Evolutionary conservation across 2,888 invertebrate genomes (phyloP).

Genomic region (Limnephilus lunatus): DNA sequence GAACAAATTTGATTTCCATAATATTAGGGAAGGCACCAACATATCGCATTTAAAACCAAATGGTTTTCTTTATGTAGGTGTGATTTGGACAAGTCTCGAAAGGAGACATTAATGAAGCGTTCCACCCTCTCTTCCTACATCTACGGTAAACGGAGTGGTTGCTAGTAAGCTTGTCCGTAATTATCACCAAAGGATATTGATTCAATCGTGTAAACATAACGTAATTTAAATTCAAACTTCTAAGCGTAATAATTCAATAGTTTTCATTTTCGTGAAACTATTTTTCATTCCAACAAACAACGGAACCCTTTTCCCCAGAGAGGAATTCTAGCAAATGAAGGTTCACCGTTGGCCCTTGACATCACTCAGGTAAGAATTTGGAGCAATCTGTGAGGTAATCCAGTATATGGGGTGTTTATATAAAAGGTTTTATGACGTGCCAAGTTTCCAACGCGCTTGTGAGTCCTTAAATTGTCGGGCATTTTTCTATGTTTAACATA

Average conservation of each 20-base stretch:
- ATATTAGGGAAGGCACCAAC: too few species aligned
- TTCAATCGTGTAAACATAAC: not conserved
- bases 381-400: slow-evolving; percentile 29
- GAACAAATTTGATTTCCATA: too few species aligned
- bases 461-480: not conserved
- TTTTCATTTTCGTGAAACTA: not conserved
- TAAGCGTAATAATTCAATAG: not conserved
- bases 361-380: slow-evolving; percentile 30
- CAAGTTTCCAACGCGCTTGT: not conserved
- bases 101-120: too few species aligned
- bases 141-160: not conserved
- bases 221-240: not conserved
- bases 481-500: not conserved
- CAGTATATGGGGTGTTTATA: slow-evolving; percentile 5
- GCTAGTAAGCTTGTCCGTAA: not conserved
- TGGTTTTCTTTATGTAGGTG: too few species aligned
- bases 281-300: slow-evolving; percentile 26
- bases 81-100: too few species aligned
- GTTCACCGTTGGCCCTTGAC: slow-evolving; percentile 11
- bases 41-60: too few species aligned
- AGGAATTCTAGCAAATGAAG: slow-evolving; percentile 16
- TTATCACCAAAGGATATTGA: not conserved
- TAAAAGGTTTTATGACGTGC: slow-evolving; percentile 22
- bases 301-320: slow-evolving; percentile 2
- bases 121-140: too few species aligned